These are phyloP conservation scores for Mayetiola destructor DNA, from an alignment of 2,888 invertebrate species.

Conservation along the genomic window DNA sequence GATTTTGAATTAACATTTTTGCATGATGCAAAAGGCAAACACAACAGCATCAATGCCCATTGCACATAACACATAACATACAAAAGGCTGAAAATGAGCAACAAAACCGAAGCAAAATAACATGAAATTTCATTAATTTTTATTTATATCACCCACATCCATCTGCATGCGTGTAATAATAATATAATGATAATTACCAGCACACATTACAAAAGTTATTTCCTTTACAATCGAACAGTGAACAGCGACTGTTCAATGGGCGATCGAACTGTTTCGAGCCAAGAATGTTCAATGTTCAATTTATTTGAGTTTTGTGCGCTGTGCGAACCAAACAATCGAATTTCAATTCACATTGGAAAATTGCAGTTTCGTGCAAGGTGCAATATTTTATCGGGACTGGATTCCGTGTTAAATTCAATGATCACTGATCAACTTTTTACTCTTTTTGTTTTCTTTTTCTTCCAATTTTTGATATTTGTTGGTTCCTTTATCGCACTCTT, in stretches of 20 bases:
- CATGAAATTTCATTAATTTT: conserved; percentile 11
- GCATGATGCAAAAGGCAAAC: conserved; percentile 7
- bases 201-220: too few species aligned
- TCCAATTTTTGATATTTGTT: background rate
- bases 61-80: too few species aligned
- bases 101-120: background rate
- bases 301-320: too few species aligned
- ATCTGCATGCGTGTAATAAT: conserved; percentile 10
- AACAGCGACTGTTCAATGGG: too few species aligned
- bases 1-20: conserved; percentile 6
- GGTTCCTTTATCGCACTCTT: too few species aligned
- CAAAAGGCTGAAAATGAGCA: background rate
- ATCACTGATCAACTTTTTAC: conserved; percentile 4
- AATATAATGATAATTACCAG: conserved; percentile 12
- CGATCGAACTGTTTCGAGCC: too few species aligned
- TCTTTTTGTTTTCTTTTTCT: background rate
- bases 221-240: too few species aligned
- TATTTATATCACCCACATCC: conserved; percentile 12
- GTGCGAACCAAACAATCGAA: too few species aligned
- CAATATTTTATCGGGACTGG: conserved; percentile 2
- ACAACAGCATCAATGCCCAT: too few species aligned
- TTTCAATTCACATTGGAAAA: too few species aligned
- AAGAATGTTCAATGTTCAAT: too few species aligned
- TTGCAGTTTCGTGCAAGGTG: conserved; percentile 9
- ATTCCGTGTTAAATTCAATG: background rate